phyloP scores from a whole-genome alignment of 2,888 invertebrate species.

The Emesis furor region DNA sequence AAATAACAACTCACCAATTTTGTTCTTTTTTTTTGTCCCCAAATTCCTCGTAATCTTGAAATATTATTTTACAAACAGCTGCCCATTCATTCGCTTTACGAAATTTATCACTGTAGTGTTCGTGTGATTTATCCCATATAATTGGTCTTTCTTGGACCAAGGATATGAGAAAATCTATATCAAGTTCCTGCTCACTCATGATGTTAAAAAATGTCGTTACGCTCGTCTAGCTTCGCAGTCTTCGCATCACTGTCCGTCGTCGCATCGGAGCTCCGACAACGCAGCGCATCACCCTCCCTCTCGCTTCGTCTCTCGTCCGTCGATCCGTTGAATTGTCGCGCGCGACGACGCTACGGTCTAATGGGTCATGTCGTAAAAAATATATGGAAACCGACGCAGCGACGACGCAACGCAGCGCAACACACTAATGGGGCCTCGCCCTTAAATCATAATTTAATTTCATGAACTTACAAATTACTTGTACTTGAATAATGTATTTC shows the following conservation, averaged over 20 bases:
- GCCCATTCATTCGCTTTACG: conserved; percentile 61
- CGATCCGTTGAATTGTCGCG: conserved; percentile 27
- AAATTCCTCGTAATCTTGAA: conserved; percentile 40
- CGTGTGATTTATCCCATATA: conserved; percentile 36
- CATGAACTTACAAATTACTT: too few species aligned
- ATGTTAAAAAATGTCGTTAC: conserved; percentile 31
- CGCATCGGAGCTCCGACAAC: conserved; percentile 51
- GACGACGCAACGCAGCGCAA: background rate
- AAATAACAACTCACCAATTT: conserved; percentile 61
- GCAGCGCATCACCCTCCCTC: conserved; percentile 51
- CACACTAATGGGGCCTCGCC: background rate
- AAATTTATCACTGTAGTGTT: conserved; percentile 36
- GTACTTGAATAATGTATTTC: too few species aligned
- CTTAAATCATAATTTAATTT: too few species aligned
- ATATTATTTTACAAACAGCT: conserved; percentile 63
- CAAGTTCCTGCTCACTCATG: conserved; percentile 72
- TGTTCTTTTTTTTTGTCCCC: conserved; percentile 53
- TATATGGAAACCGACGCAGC: background rate
- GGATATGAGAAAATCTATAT: conserved; percentile 72
- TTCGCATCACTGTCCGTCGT: conserved; percentile 48
- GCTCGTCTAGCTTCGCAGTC: conserved; percentile 23
- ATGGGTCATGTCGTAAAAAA: background rate
- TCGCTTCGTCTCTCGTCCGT: conserved; percentile 47
- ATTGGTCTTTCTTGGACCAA: conserved; percentile 69
- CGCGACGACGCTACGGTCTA: background rate